Evolutionary conservation across 2,113 vertebrate genomes (phyloP), one percentile per base, ranked within the genome.

Genomic region (Narcine bancroftii): DNA sequence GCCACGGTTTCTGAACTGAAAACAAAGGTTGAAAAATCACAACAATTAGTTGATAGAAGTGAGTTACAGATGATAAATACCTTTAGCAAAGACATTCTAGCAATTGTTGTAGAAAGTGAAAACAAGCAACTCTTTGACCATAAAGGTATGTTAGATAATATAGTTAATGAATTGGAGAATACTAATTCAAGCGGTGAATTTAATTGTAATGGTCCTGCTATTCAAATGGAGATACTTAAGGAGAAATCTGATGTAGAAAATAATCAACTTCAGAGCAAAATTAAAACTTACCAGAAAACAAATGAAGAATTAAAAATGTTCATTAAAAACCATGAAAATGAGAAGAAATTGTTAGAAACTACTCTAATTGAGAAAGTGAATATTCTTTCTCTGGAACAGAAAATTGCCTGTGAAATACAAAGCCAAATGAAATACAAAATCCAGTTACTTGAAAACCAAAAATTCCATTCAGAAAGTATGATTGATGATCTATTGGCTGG

Each of bases 381-480:
- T 24, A 29, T 47, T 29, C 65, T 91, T 69, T 66, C 65, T 91
- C 26, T 69, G 24, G 89, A 91, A 45, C 89, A 69, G 39, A 29
- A 33, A 47, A 24, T 47, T 45, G 13, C 10, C 21, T 47, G 89
- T 91, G 89, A 91, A 69, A 47, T 69, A 7, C 63, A 91, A 91
- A 60, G 56, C 42, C 63, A 69, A 69, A 45, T 71, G 39, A 69
- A 91, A 19, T 69, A 91, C 29, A 24, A 91, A 47, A 69, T 71
- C 24, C 10, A 69, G 39, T 42, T 91, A 45, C 63, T 91, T 42
- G 24, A 66, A 69, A 66, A 69, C 9, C 63, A 91, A 11, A 91
- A 91, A 71, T 91, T 63, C 63, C 89, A 91, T 39, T 29, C 71
- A 45, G 65, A 91, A 91, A 65, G 33, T 47, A 71, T 91, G 89